Base-by-base conservation (phyloP, 2,888 invertebrate genomes). In the Megalurothrips usitatus region DNA sequence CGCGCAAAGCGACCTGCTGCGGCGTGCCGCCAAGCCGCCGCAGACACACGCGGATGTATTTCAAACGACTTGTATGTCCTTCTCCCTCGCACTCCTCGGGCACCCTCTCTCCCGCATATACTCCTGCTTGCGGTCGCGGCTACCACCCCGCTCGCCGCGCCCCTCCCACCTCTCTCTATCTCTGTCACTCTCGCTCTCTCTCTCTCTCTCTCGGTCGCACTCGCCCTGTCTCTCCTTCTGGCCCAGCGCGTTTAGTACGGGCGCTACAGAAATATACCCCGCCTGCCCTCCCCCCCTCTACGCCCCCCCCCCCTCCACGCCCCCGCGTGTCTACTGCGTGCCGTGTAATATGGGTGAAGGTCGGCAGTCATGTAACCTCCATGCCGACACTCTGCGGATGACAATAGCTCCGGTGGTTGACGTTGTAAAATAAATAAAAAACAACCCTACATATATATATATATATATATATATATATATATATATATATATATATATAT, bases 1-100 rank as follows among this genome's bases (percentile, higher is more conserved):
- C 85, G 85, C 85, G 85, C 85, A 85, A 85, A 84, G 85, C 84
- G 84, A 84, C 83, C 34, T 43, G 34, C 34, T 43, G 34, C 34
- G 34, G 34, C 34, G 34, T 4, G 34, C 19, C 14, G 58, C 58
- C 58, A 58, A 58, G n/a, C n/a, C n/a, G n/a, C n/a, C n/a, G n/a
- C n/a, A n/a, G n/a, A 58, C 58, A 58, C 17, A 58, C 83, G 83
- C 83, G 83, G 83, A 85, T 85, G 85, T 83, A 84, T 84, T 85
- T 85, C 85, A 84, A 84, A 84, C 84, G 84, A 84, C 81, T n/a
- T n/a, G n/a, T n/a, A n/a, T 82, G 80, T 79, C 82, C 80, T 79
- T 68, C 63, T 80, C 81, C 81, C 79, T 80, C 83, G 81, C 80
- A 82, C 82, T 83, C 34, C 34, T 6, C 34, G 34, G 34, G 2